A percentile compares a stretch with the other conserved stretches of the same genome.
These are phyloP conservation scores for Lymantria monacha DNA, from an alignment of 2,888 invertebrate genomes.

Conservation along the genomic window DNA sequence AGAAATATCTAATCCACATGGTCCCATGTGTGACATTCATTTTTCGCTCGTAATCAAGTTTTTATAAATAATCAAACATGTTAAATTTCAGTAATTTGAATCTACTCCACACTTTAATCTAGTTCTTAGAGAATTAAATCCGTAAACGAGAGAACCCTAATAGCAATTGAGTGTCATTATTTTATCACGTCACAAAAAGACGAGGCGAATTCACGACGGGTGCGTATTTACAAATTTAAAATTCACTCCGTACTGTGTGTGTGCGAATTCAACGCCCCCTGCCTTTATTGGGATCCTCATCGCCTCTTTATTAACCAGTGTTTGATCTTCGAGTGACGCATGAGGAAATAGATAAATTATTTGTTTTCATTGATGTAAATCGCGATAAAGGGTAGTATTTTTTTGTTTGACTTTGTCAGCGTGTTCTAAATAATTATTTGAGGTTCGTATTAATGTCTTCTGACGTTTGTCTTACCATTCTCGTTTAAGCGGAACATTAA, in stretches of 20 bases:
- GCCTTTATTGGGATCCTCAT: slow-evolving; percentile 61
- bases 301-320: slow-evolving; percentile 62
- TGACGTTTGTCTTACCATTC: slow-evolving; percentile 39
- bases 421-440: slow-evolving; percentile 31
- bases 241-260: slow-evolving; percentile 51
- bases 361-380: slow-evolving; percentile 54
- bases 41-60: no score
- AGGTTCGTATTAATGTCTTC: slow-evolving; percentile 37
- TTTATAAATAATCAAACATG: no score
- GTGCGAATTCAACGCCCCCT: slow-evolving; percentile 59
- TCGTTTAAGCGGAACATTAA: slow-evolving; percentile 60
- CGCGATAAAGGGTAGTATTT: slow-evolving; percentile 32
- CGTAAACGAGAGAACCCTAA: slow-evolving; percentile 16
- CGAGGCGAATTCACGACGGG: slow-evolving; percentile 49
- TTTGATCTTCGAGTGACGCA: slow-evolving; percentile 58
- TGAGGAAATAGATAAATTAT: slow-evolving; percentile 70
- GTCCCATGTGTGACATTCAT: no score
- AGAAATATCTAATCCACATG: no score
- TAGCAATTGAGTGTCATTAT: slow-evolving; percentile 62
- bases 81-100: no score
- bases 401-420: slow-evolving; percentile 22
- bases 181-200: slow-evolving; percentile 64
- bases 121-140: neutral
- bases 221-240: slow-evolving; percentile 63
- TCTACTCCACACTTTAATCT: no score